A percentile compares a stretch with the other conserved stretches of the same genome.
Evolutionary conservation across 2,797 vertebrate genomes (phyloP).

Genomic region (Epinephelus malabaricus): DNA sequence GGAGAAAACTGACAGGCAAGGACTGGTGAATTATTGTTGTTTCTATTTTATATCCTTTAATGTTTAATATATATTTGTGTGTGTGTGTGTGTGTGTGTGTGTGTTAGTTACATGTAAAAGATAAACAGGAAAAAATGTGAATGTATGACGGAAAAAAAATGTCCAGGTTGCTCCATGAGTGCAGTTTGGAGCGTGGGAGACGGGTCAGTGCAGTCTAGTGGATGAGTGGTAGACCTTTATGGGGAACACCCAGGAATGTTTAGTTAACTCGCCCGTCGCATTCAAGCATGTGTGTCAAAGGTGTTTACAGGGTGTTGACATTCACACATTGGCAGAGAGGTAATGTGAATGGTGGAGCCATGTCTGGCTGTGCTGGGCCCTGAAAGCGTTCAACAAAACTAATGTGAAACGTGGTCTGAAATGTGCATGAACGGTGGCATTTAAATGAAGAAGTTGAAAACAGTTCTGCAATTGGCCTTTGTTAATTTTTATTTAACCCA

Average conservation of each 20-base stretch:
- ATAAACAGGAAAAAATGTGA: constrained; percentile 5
- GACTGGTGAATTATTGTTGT: neutral
- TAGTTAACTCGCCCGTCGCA: constrained; percentile 79
- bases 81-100: too few species aligned
- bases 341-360: constrained; percentile 56
- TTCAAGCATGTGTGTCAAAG: constrained; percentile 86
- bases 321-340: constrained; percentile 76
- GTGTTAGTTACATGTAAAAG: neutral
- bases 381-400: constrained; percentile 5
- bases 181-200: constrained; percentile 64
- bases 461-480: constrained; percentile 17
- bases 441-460: constrained; percentile 9
- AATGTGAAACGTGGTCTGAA: constrained; percentile 12
- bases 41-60: neutral
- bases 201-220: constrained; percentile 67
- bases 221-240: constrained; percentile 77
- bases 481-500: neutral
- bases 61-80: neutral
- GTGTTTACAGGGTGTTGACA: constrained; percentile 86
- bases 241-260: constrained; percentile 86
- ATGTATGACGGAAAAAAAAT: neutral
- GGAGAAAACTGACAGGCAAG: constrained; percentile 5
- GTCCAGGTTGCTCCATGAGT: constrained; percentile 20
- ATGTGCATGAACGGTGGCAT: constrained; percentile 1
- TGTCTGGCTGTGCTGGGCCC: constrained; percentile 39